Evolutionary conservation across 1,140 invertebrate genomes (phyloP).

Genomic region (Apocrypta bakeri): DNA sequence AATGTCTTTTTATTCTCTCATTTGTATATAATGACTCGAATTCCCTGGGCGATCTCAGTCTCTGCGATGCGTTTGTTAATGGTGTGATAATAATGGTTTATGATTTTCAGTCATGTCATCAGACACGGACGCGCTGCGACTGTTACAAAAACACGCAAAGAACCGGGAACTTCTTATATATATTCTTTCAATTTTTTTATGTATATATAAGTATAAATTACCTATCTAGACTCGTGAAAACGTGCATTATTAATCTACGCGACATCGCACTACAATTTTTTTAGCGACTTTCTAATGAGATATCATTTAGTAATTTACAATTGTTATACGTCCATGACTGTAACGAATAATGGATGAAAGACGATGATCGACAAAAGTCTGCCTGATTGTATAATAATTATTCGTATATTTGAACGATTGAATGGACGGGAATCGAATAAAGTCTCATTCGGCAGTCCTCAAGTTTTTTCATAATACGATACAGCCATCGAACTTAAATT

Average conservation of each 20-base stretch:
- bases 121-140: not conserved
- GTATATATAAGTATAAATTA: no score
- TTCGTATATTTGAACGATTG: conserved; percentile 1
- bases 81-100: not conserved
- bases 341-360: not conserved
- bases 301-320: no score
- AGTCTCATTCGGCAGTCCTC: conserved; percentile 41
- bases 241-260: no score
- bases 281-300: no score
- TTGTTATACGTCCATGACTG: not conserved
- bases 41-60: conserved; percentile 44
- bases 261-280: no score
- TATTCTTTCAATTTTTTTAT: no score
- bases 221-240: not conserved
- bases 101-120: conserved; percentile 12
- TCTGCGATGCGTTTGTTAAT: conserved; percentile 2
- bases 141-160: not conserved
- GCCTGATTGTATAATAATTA: not conserved
- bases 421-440: conserved; percentile 52
- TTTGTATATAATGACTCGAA: conserved; percentile 25
- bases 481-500: conserved; percentile 42
- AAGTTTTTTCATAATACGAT: conserved; percentile 36
- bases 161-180: no score
- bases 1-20: conserved; percentile 41
- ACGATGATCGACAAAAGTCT: conserved; percentile 10